Percentiles rank a stretch among this genome's conserved stretches.
Evolutionary conservation across 2,888 invertebrate species (phyloP).

Genomic region (Cosmopolites sordidus): DNA sequence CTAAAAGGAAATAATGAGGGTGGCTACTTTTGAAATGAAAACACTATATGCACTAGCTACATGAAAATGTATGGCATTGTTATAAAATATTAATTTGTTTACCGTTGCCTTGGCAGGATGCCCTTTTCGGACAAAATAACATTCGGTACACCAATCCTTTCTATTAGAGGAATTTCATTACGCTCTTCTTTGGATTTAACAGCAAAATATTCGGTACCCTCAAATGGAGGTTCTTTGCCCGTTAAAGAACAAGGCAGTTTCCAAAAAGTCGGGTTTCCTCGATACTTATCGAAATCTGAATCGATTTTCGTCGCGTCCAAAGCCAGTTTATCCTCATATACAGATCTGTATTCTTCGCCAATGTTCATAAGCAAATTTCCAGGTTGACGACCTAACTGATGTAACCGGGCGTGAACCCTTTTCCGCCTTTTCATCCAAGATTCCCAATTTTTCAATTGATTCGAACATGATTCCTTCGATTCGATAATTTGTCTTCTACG

Average conservation of each 20-base stretch:
- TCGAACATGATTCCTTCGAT: constrained; percentile 12
- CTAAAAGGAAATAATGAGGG: too few relatives aligned
- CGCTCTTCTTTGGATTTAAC: constrained; percentile 34
- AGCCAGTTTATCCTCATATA: constrained; percentile 37
- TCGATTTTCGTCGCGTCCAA: constrained; percentile 39
- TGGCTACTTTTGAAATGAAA: too few relatives aligned
- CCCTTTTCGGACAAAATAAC: constrained; percentile 38
- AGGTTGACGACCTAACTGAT: constrained; percentile 30
- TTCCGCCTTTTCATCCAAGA: constrained; percentile 39
- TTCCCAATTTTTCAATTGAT: constrained; percentile 38
- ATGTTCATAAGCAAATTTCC: constrained; percentile 39
- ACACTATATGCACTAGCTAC: too few relatives aligned
- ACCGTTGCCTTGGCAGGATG: constrained; percentile 35
- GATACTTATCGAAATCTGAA: constrained; percentile 38
- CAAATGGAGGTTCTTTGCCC: constrained; percentile 12
- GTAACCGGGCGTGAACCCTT: constrained; percentile 32
- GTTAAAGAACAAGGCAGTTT: constrained; percentile 35
- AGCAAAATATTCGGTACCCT: constrained; percentile 34
- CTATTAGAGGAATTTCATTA: constrained; percentile 37
- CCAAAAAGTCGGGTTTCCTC: constrained; percentile 45
- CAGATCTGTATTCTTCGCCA: constrained; percentile 33
- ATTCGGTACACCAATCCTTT: constrained; percentile 37
- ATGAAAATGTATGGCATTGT: too few relatives aligned
- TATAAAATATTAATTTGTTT: constrained; percentile 3
- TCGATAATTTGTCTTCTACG: constrained; percentile 7